phyloP scores from a whole-genome alignment of 1,140 invertebrate genomes.

The Drosophila parabipectinata region DNA sequence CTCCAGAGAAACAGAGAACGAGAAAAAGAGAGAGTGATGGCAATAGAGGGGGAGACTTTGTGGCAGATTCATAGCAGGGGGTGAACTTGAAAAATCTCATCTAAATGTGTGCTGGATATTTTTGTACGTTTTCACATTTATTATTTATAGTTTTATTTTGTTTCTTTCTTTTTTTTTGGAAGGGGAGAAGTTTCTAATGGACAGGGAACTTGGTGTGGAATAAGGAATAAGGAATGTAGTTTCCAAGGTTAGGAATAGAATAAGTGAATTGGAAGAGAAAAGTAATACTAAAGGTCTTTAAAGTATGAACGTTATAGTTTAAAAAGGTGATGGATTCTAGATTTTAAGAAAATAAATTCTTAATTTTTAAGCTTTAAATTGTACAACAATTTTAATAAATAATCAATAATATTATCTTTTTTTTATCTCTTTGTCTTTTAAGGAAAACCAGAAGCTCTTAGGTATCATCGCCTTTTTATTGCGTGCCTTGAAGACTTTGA shows the following conservation, averaged over 20 bases:
- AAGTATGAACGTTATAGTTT: no score
- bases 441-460: slow-evolving; percentile 11
- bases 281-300: no score
- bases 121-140: slow-evolving; percentile 46
- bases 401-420: no score
- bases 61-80: slow-evolving; percentile 54
- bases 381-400: no score
- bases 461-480: background rate
- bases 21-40: no score
- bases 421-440: no score
- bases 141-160: slow-evolving; percentile 33
- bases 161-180: background rate
- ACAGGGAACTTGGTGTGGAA: background rate
- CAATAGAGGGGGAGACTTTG: slow-evolving; percentile 1
- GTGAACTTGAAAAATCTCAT: slow-evolving; percentile 72
- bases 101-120: slow-evolving; percentile 51
- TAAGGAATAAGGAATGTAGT: background rate
- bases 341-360: no score
- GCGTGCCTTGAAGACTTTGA: slow-evolving; percentile 11
- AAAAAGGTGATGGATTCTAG: no score
- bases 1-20: background rate
- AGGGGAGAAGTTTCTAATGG: background rate
- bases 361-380: no score
- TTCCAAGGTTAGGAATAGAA: slow-evolving; percentile 14
- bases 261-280: background rate